phyloP scores from a whole-genome alignment of 2,113 vertebrate species.

The Engraulis encrasicolus region DNA sequence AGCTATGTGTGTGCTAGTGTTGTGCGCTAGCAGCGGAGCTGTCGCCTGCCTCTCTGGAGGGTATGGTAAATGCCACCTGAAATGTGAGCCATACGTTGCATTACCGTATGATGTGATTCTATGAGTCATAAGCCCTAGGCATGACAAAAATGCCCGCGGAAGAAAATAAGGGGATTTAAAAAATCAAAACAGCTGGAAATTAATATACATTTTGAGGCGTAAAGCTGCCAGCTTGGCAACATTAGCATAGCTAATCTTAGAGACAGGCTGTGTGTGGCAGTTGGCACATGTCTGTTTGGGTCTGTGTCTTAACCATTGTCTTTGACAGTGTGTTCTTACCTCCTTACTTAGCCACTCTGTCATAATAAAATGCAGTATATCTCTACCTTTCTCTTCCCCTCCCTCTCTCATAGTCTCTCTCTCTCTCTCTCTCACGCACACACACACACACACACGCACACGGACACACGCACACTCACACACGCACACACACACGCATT shows the following conservation, averaged over 20 bases:
- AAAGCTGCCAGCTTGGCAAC: slow-evolving; percentile 65
- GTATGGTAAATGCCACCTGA: not conserved
- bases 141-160: slow-evolving; percentile 68
- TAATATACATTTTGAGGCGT: slow-evolving; percentile 70
- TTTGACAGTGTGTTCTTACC: slow-evolving; percentile 17
- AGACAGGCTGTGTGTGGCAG: slow-evolving; percentile 28
- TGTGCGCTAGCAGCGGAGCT: not conserved
- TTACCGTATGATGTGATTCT: slow-evolving; percentile 50
- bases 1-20: slow-evolving; percentile 32
- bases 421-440: not conserved
- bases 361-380: not conserved
- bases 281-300: slow-evolving; percentile 25
- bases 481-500: too few relatives aligned
- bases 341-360: not conserved
- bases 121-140: slow-evolving; percentile 61
- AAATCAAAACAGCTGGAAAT: slow-evolving; percentile 54
- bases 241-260: slow-evolving; percentile 66
- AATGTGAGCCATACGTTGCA: slow-evolving; percentile 36
- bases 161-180: not conserved
- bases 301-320: slow-evolving; percentile 8
- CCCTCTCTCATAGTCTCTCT: slow-evolving; percentile 28
- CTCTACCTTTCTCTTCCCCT: slow-evolving; percentile 33
- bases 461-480: not conserved
- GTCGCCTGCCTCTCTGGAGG: not conserved
- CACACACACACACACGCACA: not conserved